phyloP scores from a whole-genome alignment of 53 echinoderm and acorn worm species.

The Arbacia lixula region DNA sequence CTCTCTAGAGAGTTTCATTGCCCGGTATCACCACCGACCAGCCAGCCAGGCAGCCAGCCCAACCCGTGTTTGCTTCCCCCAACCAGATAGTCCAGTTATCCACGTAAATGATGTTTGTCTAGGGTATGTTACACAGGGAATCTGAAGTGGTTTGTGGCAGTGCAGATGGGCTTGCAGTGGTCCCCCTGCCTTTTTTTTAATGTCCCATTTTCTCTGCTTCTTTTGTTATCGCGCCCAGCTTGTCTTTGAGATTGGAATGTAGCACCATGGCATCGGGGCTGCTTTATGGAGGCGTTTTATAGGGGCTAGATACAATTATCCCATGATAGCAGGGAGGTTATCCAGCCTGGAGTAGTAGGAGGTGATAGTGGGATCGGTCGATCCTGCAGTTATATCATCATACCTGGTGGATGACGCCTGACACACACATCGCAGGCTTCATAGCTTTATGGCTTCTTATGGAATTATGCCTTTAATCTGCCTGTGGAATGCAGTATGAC shows the following conservation, averaged over 20 bases:
- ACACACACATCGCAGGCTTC: too few relatives aligned
- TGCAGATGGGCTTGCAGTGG: neutral
- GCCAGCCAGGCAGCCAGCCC: too few relatives aligned
- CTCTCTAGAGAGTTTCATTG: constrained; percentile 10
- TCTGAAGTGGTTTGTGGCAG: neutral
- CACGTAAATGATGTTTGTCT: neutral
- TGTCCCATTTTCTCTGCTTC: neutral
- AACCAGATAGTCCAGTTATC: neutral
- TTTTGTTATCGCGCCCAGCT: neutral
- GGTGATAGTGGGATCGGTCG: too few relatives aligned
- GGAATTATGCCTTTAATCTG: too few relatives aligned
- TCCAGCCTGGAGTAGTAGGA: too few relatives aligned
- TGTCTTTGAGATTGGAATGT: constrained; percentile 24
- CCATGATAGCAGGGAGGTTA: too few relatives aligned
- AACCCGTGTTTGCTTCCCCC: constrained; percentile 6
- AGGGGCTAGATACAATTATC: neutral
- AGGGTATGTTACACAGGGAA: constrained; percentile 6
- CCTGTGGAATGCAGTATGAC: too few relatives aligned
- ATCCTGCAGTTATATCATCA: too few relatives aligned
- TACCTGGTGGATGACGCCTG: too few relatives aligned
- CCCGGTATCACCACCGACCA: too few relatives aligned
- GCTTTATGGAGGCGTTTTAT: constrained; percentile 15
- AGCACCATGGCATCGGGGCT: constrained; percentile 16
- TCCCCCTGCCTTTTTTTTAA: neutral
- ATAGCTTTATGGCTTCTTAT: too few relatives aligned